Base-by-base conservation (phyloP, 2,797 vertebrate genomes). In the Tokudaia tokunoshimensis region DNA sequence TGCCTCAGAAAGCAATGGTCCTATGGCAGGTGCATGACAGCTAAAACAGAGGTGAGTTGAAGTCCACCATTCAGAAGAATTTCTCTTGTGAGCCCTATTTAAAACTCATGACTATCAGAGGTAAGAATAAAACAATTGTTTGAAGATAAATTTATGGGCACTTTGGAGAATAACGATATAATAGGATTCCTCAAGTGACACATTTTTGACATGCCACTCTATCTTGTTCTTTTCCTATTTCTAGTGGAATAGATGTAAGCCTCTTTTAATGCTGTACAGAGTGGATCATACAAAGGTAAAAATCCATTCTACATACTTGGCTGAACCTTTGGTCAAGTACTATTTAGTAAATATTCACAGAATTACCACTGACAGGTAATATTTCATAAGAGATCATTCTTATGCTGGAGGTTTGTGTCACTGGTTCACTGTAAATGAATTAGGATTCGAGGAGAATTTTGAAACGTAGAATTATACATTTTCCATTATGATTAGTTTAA, bases 351-450 rank as follows among this genome's bases (percentile, higher is more conserved):
- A 98, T 70, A 97, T 97, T 96, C 76, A 98, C 31, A 95, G 98
- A 99, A 99, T 98, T 98, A 89, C 96, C 98, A 96, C 97, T 98
- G 98, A 98, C 75, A 98, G 98, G 98, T 98, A 99, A 99, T 99
- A 99, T 99, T 99, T 99, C 97, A 98, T 97, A 98, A 98, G 94
- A 93, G 90, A 95, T 98, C 89, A 98, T 98, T 98, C 97, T 97
- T 98, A 98, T 98, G 94, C 57, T 57, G 34, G 91, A 93, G 97
- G 98, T 98, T 98, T 95, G 57, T 95, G 85, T 12, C 20, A 1
- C 15, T 95, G 79, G 97, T 88, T 83, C 88, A 84, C 72, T 34
- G 72, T 72, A 97, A 96, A 29, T 70, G 55, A 96, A 79, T 94
- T 96, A 97, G 67, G 74, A 94, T 97, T 97, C 75, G 65, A 98